Conservation (phyloP, 2,888 invertebrate genomes). For the Thyatira batis region DNA sequence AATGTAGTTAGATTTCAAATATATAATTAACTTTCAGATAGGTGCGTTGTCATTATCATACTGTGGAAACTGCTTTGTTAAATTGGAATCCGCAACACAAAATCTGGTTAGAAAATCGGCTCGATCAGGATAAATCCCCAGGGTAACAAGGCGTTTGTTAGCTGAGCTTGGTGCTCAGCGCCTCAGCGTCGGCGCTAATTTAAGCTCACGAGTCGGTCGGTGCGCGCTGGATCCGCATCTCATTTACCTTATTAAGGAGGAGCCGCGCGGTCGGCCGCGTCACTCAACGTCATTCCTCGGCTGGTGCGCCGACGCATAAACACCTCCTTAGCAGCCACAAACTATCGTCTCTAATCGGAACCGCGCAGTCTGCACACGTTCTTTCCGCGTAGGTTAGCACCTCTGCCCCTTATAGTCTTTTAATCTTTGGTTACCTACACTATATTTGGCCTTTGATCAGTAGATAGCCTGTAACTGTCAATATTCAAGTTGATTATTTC, state of each 20-base stretch:
- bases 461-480: not conserved
- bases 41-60: too few species aligned
- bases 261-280: constrained; percentile 59
- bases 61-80: constrained; percentile 19
- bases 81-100: constrained; percentile 22
- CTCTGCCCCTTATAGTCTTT: constrained; percentile 29
- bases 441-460: not conserved
- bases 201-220: constrained; percentile 38
- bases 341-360: constrained; percentile 51
- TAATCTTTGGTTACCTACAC: not conserved
- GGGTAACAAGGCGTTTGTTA: constrained; percentile 67
- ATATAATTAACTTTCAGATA: too few species aligned
- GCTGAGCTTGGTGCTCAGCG: constrained; percentile 33
- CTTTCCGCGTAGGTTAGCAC: constrained; percentile 21
- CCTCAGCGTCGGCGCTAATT: constrained; percentile 51
- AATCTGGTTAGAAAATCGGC: constrained; percentile 31
- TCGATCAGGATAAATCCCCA: constrained; percentile 55
- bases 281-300: constrained; percentile 66
- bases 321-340: constrained; percentile 58
- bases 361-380: constrained; percentile 18
- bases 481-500: not conserved
- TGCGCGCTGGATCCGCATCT: constrained; percentile 55
- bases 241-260: constrained; percentile 74
- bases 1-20: too few species aligned
- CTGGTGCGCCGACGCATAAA: constrained; percentile 53